A percentile compares a stretch with the other conserved stretches of the same genome.
Evolutionary conservation across 2,113 vertebrate genomes (phyloP).

Genomic region (Sakesphorus luctuosus): DNA sequence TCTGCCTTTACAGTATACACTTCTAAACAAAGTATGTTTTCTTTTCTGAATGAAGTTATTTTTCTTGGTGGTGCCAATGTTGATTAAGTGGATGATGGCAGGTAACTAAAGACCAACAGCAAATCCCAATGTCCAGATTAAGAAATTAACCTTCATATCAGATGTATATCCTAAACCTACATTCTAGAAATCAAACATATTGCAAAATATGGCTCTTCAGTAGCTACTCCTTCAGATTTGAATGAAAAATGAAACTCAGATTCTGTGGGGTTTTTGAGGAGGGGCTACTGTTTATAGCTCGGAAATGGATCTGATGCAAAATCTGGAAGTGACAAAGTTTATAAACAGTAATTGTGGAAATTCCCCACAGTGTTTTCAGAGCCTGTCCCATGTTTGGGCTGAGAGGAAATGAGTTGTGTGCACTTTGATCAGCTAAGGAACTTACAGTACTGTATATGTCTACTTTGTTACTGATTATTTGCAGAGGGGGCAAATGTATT

Average conservation of each 20-base stretch:
- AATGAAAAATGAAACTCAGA: neutral
- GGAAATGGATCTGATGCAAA: neutral
- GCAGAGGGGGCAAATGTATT: neutral
- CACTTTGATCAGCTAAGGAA: neutral
- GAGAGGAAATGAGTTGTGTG: neutral
- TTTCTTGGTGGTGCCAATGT: neutral
- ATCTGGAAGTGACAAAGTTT: neutral
- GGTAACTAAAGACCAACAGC: neutral
- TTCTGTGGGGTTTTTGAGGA: fast-evolving
- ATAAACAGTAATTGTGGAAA: neutral
- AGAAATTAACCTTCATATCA: neutral
- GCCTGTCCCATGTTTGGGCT: too few relatives aligned
- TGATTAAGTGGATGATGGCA: neutral
- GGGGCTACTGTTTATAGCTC: neutral
- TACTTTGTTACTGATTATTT: neutral
- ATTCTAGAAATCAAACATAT: neutral
- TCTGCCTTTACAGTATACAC: neutral
- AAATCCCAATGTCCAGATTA: neutral
- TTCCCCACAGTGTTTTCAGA: neutral
- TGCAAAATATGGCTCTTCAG: neutral
- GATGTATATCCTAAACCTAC: neutral
- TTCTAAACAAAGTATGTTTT: neutral
- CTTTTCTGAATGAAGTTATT: neutral
- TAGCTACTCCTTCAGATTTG: neutral
- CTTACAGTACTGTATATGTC: neutral